Conservation (phyloP, 2,797 vertebrate genomes). For the Xiphophorus birchmanni region DNA sequence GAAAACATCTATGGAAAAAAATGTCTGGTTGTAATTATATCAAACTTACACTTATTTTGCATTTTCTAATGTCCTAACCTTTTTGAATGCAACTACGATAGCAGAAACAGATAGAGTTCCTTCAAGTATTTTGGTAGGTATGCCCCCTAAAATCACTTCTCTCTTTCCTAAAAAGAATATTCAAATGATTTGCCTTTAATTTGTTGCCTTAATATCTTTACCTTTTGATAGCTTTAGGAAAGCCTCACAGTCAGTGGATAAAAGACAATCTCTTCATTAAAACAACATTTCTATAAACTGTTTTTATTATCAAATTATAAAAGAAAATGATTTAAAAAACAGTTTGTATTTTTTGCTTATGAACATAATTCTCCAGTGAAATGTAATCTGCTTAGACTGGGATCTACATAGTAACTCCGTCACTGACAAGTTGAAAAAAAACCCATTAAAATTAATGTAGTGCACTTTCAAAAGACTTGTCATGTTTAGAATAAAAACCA, state of each 20-base stretch:
- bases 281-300: neutral
- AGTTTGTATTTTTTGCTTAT: neutral
- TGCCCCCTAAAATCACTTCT: neutral
- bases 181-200: neutral
- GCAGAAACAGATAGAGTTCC: neutral
- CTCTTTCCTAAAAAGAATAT: neutral
- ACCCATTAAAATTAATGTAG: neutral
- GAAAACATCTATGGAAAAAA: neutral
- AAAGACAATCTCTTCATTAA: neutral
- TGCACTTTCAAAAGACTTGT: neutral
- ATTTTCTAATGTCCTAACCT: neutral
- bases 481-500: neutral
- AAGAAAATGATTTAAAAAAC: neutral
- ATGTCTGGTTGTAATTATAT: neutral
- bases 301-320: neutral
- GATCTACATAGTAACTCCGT: neutral
- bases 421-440: neutral
- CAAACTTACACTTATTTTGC: neutral
- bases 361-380: neutral
- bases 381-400: neutral
- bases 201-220: neutral
- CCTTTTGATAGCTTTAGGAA: neutral
- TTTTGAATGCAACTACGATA: neutral
- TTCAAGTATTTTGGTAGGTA: neutral
- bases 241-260: neutral